Evolutionary conservation across 2,113 vertebrate genomes (phyloP).

Genomic region (Corvus moneduloides): DNA sequence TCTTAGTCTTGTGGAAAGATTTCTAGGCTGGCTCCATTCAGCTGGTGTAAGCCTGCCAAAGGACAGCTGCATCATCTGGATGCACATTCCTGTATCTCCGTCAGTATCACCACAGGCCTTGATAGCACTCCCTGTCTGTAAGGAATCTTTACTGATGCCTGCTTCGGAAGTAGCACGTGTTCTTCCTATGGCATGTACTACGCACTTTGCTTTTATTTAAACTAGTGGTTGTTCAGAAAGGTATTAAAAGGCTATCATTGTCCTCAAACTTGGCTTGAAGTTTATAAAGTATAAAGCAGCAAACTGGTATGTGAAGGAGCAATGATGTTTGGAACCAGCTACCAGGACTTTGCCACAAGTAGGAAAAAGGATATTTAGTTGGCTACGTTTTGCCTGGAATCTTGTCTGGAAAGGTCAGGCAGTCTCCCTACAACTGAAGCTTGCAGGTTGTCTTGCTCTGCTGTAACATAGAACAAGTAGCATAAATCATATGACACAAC

Average conservation of each 20-base stretch:
- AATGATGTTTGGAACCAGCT: neutral
- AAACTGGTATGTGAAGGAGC: neutral
- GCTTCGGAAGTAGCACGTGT: neutral
- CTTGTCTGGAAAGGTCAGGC: neutral
- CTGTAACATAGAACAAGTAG: neutral
- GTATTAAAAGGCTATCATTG: neutral
- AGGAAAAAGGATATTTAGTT: neutral
- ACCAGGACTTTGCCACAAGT: neutral
- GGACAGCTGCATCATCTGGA: neutral
- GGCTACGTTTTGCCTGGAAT: neutral
- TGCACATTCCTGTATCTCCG: neutral
- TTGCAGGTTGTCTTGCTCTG: neutral
- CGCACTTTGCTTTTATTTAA: neutral
- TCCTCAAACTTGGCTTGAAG: neutral
- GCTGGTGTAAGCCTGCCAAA: neutral
- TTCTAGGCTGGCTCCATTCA: neutral
- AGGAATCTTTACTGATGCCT: neutral
- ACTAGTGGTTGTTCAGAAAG: neutral
- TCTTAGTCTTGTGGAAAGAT: neutral
- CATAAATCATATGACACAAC: accelerated
- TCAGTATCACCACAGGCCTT: neutral
- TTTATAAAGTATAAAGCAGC: neutral
- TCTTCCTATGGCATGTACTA: neutral
- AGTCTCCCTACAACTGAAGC: neutral
- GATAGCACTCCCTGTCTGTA: neutral